Base-by-base conservation (phyloP, 2,797 vertebrate species). In the Aeoliscus strigatus region DNA sequence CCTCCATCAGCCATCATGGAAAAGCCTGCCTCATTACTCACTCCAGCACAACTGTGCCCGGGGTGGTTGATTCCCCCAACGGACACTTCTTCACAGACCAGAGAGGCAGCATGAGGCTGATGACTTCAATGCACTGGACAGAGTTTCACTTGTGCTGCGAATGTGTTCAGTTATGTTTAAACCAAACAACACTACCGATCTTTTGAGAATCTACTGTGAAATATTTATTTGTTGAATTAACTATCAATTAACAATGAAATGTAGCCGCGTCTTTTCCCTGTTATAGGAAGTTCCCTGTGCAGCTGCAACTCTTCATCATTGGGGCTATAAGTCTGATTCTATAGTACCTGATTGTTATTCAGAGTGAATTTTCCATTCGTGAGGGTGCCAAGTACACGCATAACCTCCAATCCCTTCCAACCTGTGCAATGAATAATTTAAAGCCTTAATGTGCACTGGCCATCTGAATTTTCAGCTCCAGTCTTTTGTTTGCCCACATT, bases 401-500 rank as follows among this genome's bases (percentile, higher is more conserved):
- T 91, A 81, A 87, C 88, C 90, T 88, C 83, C 83, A 80, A 78
- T 91, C 87, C 86, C 88, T 88, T 90, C 86, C 88, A 72, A 73
- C 89, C 86, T 88, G 86, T 86, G 88, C 88, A 88, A 91, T 92
- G 91, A 93, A 94, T 94, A 95, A 91, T 93, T 94, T 90, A 93
- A 91, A 91, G 88, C 80, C 89, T 87, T 88, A 87, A 91, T 89
- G 87, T 90, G 85, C 81, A 78, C 85, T 85, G 85, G 86, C 86
- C 85, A 86, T 89, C 87, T 85, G 86, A 89, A 86, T 89, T 89
- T 88, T 88, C 81, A 85, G 34, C 18, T 38, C 75, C 82, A 90
- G 87, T 88, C 88, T 84, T 85, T 88, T 84, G 78, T 91, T 93
- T 92, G 89, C 89, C 84, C 86, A 63, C 59, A 70, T 78, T 87